These are phyloP conservation scores for Xenopus laevis DNA, from an alignment of 2,113 vertebrate genomes.

Conservation along the genomic window DNA sequence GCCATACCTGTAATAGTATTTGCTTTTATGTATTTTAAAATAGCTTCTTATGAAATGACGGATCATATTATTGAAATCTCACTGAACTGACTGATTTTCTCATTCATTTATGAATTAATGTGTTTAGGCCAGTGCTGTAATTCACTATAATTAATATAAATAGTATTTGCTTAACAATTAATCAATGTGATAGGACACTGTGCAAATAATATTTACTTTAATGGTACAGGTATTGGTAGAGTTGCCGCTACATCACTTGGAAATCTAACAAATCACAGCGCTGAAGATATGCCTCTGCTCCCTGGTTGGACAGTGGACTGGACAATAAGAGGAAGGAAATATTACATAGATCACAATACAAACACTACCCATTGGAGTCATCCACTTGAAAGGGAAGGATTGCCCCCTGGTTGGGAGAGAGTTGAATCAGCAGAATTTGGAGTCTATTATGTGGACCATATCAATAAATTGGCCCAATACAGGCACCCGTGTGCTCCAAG, in stretches of 20 bases:
- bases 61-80: no score
- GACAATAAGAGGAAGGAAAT: conserved; percentile 95
- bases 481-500: conserved; percentile 94
- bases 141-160: no score
- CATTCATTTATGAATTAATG: no score
- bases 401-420: conserved; percentile 94
- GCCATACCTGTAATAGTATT: no score
- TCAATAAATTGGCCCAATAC: conserved; percentile 93
- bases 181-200: background rate
- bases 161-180: no score
- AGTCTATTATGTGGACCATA: conserved; percentile 94
- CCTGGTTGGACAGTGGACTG: conserved; percentile 95
- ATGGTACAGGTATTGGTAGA: conserved; percentile 81
- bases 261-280: conserved; percentile 84
- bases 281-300: conserved; percentile 87
- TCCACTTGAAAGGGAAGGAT: conserved; percentile 89
- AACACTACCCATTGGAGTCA: conserved; percentile 99
- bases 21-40: no score
- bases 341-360: conserved; percentile 97
- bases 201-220: background rate
- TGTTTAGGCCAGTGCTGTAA: no score
- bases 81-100: no score
- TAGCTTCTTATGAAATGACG: no score
- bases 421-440: conserved; percentile 93
- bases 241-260: conserved; percentile 93